phyloP scores from a whole-genome alignment of 2,797 vertebrate genomes.

The Notolabrus celidotus region DNA sequence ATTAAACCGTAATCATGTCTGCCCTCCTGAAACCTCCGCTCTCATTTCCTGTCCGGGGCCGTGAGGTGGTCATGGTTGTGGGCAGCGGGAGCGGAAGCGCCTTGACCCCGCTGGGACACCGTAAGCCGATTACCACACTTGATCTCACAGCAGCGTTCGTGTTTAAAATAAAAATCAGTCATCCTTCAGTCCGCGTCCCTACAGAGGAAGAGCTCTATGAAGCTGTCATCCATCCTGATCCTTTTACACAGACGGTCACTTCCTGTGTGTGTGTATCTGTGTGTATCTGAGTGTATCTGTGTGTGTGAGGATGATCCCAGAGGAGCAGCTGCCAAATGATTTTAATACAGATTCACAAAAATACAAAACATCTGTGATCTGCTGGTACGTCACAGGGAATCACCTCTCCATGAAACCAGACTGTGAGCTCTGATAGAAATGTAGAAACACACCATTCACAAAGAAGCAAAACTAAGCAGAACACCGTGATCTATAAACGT shows the following conservation, averaged over 20 bases:
- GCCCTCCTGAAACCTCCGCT: conserved; percentile 22
- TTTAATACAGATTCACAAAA: conserved; percentile 36
- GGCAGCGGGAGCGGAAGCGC: not conserved
- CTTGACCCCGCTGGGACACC: conserved; percentile 28
- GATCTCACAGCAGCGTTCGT: conserved; percentile 11
- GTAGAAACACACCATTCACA: no score
- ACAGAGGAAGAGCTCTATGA: conserved; percentile 44
- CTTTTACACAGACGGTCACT: conserved; percentile 41
- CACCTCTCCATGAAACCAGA: not conserved
- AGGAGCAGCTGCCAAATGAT: conserved; percentile 22
- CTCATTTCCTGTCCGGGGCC: conserved; percentile 35
- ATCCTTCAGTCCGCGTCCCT: conserved; percentile 29
- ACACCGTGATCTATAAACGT: no score
- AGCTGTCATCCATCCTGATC: conserved; percentile 29
- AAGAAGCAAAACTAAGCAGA: no score
- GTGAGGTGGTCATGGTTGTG: conserved; percentile 11
- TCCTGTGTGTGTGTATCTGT: conserved; percentile 27
- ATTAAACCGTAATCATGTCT: conserved; percentile 32
- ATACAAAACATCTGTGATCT: conserved; percentile 27
- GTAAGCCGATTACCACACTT: conserved; percentile 34
- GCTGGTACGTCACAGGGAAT: conserved; percentile 1
- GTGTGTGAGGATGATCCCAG: conserved; percentile 19
- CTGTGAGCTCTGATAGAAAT: not conserved
- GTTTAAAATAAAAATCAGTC: conserved; percentile 7
- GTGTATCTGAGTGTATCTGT: not conserved